Percentiles rank a stretch among this genome's conserved stretches.
phyloP scores from a whole-genome alignment of 2,888 invertebrate genomes.

The Patella caerulea region DNA sequence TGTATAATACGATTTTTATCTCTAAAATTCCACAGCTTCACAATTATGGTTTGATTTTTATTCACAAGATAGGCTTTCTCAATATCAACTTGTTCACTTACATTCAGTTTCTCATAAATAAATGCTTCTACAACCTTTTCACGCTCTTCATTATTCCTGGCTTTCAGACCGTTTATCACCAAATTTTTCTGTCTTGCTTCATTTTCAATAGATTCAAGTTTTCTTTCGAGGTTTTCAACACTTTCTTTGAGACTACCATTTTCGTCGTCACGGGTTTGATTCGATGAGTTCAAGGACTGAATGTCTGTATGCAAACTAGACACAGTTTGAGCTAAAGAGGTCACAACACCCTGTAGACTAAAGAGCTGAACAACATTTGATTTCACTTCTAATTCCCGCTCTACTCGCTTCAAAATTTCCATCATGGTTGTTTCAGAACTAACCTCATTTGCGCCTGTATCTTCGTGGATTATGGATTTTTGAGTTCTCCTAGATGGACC shows the following conservation, averaged over 20 bases:
- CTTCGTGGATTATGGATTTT: neutral
- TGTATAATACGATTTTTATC: neutral
- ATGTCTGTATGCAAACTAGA: neutral
- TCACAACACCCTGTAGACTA: neutral
- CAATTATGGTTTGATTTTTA: neutral
- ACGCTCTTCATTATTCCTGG: neutral
- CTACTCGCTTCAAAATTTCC: neutral
- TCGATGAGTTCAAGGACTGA: neutral
- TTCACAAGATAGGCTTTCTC: neutral
- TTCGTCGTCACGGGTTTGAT: neutral
- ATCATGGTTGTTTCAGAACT: neutral
- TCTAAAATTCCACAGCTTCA: neutral
- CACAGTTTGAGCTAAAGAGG: neutral
- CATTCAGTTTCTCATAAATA: neutral
- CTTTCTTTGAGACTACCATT: neutral
- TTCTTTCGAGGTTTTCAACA: neutral
- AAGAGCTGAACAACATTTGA: neutral
- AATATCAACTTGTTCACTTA: neutral
- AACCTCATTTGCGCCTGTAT: neutral
- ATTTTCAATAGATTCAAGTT: neutral
- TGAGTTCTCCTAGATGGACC: neutral
- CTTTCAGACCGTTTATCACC: neutral
- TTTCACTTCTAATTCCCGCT: neutral
- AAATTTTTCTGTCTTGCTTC: neutral
- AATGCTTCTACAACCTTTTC: neutral